Conservation (phyloP, 2,888 invertebrate species). For the Poecilus cupreus region DNA sequence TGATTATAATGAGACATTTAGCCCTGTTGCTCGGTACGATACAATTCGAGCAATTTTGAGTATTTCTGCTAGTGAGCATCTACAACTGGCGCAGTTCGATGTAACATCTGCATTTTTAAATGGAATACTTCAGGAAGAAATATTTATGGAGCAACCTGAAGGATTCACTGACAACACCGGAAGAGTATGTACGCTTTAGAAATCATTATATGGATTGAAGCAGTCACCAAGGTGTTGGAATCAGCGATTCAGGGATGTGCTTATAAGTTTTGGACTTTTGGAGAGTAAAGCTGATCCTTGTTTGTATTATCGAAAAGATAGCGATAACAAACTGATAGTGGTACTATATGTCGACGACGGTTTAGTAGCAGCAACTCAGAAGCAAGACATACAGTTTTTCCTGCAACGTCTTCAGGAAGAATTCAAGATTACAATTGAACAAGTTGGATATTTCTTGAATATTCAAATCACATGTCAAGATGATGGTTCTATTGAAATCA, state of each 20-base stretch:
- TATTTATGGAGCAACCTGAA: too few species aligned
- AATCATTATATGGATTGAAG: too few species aligned
- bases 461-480: conserved; percentile 60
- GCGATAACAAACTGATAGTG: not conserved
- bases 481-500: conserved; percentile 60
- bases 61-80: conserved; percentile 61
- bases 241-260: conserved; percentile 62
- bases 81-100: conserved; percentile 66
- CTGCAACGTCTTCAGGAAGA: conserved; percentile 58
- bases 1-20: too few species aligned
- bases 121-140: too few species aligned
- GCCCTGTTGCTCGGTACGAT: too few species aligned
- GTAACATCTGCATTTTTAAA: too few species aligned
- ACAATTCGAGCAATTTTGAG: too few species aligned
- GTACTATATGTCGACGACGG: conserved; percentile 46
- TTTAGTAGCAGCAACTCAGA: conserved; percentile 61
- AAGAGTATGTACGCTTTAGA: too few species aligned
- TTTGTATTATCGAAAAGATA: not conserved
- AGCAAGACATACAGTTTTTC: conserved; percentile 60
- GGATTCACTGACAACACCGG: too few species aligned
- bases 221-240: conserved; percentile 68
- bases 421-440: conserved; percentile 58
- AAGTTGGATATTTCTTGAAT: conserved; percentile 47
- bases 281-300: conserved; percentile 28
- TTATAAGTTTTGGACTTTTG: too few species aligned